Evolutionary conservation across 53 echinoderm and acorn worm genomes (phyloP).

Genomic region (Stichopus horrens): DNA sequence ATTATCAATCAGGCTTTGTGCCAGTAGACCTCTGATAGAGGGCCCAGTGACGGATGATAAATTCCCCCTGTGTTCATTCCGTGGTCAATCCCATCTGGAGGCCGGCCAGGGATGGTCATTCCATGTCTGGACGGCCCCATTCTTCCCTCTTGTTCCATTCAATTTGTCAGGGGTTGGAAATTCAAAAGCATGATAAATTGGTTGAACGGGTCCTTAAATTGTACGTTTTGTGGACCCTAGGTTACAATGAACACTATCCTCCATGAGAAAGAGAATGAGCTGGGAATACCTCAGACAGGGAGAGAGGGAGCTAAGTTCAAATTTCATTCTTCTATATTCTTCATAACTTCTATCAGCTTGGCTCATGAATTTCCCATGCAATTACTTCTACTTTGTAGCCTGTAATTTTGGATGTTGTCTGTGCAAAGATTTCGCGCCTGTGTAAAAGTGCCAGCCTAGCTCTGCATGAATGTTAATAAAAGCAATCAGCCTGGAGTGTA

Average conservation of each 20-base stretch:
- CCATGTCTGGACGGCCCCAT: conserved; percentile 5
- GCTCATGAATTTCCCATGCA: no score
- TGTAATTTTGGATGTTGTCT: no score
- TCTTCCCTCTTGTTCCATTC: conserved; percentile 19
- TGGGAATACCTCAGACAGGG: neutral
- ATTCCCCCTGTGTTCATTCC: neutral
- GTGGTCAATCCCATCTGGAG: neutral
- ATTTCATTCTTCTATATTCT: no score
- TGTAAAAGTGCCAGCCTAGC: no score
- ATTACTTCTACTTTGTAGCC: no score
- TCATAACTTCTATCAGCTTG: no score
- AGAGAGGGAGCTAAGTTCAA: neutral
- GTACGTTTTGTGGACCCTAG: neutral
- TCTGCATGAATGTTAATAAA: no score
- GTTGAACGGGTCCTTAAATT: conserved; percentile 22
- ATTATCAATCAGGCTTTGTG: conserved; percentile 13
- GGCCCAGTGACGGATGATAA: conserved; percentile 20
- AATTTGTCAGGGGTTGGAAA: conserved; percentile 24
- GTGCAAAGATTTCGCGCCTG: no score
- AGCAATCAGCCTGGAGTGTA: no score
- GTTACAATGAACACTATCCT: no score
- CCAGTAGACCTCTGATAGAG: neutral
- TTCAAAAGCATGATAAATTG: conserved; percentile 25
- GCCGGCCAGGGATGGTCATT: conserved; percentile 11
- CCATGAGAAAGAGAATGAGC: neutral